Evolutionary conservation across 2,888 invertebrate species (phyloP).

Genomic region (Lacanobia wlatinum): DNA sequence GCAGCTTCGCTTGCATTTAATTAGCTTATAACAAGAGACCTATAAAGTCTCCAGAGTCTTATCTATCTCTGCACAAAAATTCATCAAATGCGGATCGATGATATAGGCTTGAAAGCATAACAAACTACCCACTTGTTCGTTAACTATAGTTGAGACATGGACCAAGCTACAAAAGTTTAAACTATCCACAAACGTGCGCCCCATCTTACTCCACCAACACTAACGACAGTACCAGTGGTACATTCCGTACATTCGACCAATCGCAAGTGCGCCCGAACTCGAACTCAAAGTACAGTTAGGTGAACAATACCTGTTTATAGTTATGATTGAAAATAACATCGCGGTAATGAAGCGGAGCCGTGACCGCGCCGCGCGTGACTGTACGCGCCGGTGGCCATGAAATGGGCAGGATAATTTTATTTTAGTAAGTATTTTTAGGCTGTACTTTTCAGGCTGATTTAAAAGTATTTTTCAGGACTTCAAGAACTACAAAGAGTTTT

Average conservation of each 20-base stretch:
- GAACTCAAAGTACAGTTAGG: constrained; percentile 72
- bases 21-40: too few relatives aligned
- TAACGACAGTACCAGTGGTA: constrained; percentile 23
- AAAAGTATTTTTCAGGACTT: too few relatives aligned
- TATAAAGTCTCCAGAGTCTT: too few relatives aligned
- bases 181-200: constrained; percentile 3
- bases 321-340: constrained; percentile 84
- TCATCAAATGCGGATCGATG: too few relatives aligned
- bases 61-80: too few relatives aligned
- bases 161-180: background rate
- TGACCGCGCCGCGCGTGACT: constrained; percentile 79
- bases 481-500: too few relatives aligned
- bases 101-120: too few relatives aligned
- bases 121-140: too few relatives aligned
- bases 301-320: constrained; percentile 79
- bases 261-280: constrained; percentile 54
- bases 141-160: too few relatives aligned
- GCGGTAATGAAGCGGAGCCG: constrained; percentile 80
- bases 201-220: constrained; percentile 20
- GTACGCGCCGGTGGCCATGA: constrained; percentile 58
- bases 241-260: constrained; percentile 31
- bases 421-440: background rate
- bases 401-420: constrained; percentile 19
- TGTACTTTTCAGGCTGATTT: background rate
- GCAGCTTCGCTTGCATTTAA: too few relatives aligned